A percentile compares a stretch with the other conserved stretches of the same genome.
phyloP scores from a whole-genome alignment of 1,140 invertebrate genomes.

The Bombus haemorrhoidalis region DNA sequence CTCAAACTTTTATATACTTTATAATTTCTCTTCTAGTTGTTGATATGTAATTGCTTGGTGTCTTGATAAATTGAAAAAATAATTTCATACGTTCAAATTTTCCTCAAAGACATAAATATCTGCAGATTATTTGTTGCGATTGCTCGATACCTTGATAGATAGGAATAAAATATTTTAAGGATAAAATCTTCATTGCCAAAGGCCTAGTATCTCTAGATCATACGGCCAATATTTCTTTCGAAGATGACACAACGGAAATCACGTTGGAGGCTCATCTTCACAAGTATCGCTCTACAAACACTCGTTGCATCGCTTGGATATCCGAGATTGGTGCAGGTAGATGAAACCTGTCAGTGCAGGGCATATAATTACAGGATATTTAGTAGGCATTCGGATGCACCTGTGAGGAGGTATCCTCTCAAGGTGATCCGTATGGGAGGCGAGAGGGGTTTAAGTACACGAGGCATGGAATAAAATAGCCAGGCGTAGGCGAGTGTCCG shows the following conservation, averaged over 20 bases:
- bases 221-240: background rate
- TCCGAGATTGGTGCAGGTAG: conserved; percentile 69
- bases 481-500: conserved; percentile 79
- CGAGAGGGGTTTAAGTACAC: conserved; percentile 54
- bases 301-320: conserved; percentile 54
- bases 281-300: conserved; percentile 14
- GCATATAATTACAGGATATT: conserved; percentile 77
- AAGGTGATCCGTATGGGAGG: conserved; percentile 46
- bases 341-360: conserved; percentile 64
- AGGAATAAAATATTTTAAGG: no score
- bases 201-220: background rate
- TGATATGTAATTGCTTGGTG: no score
- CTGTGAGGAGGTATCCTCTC: conserved; percentile 67
- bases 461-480: conserved; percentile 71
- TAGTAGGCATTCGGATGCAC: conserved; percentile 72
- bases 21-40: no score
- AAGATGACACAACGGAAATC: no score
- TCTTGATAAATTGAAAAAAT: no score
- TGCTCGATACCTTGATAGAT: no score
- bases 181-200: background rate
- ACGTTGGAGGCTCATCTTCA: background rate
- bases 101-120: no score
- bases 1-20: no score
- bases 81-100: no score
- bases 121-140: no score